phyloP scores from a whole-genome alignment of 2,888 invertebrate species.

The Cataglyphis cursor region DNA sequence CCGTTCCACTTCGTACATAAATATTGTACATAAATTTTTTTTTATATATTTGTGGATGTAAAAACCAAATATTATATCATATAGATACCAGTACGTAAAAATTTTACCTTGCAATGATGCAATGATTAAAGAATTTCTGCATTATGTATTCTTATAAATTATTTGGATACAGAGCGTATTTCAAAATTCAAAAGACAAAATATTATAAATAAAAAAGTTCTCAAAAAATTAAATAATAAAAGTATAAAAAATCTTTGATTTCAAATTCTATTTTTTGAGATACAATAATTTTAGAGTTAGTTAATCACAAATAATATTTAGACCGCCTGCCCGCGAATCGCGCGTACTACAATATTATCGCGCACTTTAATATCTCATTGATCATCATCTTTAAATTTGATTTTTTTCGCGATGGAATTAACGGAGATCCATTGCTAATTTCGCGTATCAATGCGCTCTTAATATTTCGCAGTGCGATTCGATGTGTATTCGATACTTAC shows the following conservation, averaged over 20 bases:
- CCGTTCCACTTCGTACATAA: not conserved
- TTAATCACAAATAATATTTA: too few species aligned
- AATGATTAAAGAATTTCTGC: not conserved
- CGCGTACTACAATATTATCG: too few species aligned
- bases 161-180: too few species aligned
- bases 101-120: not conserved
- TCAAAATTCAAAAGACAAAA: not conserved
- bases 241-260: too few species aligned
- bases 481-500: not conserved
- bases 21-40: not conserved
- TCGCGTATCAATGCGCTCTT: slow-evolving; percentile 44
- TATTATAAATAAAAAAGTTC: not conserved
- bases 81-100: not conserved
- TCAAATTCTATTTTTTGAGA: too few species aligned
- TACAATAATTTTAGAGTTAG: too few species aligned
- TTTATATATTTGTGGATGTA: not conserved
- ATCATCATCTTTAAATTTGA: too few species aligned
- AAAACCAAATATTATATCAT: not conserved
- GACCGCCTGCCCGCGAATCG: too few species aligned
- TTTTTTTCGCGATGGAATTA: not conserved
- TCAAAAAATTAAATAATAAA: not conserved
- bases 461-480: slow-evolving; percentile 47
- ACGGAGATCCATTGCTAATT: slow-evolving; percentile 21
- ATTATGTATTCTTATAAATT: not conserved
- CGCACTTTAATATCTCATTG: too few species aligned